Evolutionary conservation across 1,140 invertebrate species (phyloP).

Genomic region (Reticulitermes speratus): DNA sequence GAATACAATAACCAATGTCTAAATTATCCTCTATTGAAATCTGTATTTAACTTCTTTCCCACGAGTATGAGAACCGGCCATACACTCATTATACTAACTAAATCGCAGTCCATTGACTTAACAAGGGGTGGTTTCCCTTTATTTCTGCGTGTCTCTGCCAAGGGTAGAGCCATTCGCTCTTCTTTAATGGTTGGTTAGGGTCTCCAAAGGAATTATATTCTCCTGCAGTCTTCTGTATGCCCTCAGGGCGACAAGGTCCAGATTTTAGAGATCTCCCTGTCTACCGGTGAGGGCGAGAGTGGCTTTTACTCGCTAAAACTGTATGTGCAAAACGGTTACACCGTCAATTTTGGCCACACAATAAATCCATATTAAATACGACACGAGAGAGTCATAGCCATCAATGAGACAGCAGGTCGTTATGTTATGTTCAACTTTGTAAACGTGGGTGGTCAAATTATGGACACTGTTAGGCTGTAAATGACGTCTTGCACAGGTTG

Average conservation of each 20-base stretch:
- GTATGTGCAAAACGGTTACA: neutral
- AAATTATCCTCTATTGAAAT: neutral
- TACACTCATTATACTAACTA: neutral
- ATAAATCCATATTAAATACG: neutral
- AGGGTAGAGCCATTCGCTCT: neutral
- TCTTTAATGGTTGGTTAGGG: neutral
- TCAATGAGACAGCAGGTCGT: too few species aligned
- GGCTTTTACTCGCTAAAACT: neutral
- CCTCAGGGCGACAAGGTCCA: neutral
- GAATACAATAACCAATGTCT: neutral
- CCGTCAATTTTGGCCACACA: neutral
- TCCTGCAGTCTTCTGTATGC: neutral
- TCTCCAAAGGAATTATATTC: neutral
- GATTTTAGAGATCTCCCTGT: neutral
- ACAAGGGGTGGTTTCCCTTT: slow-evolving; percentile 8
- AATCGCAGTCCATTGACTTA: slow-evolving; percentile 15
- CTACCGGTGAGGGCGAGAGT: neutral
- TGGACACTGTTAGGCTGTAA: too few species aligned
- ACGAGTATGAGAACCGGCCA: neutral
- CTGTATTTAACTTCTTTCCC: neutral
- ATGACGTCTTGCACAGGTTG: too few species aligned
- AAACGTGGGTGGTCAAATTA: too few species aligned
- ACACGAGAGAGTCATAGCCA: too few species aligned
- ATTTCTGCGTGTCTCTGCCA: slow-evolving; percentile 13
- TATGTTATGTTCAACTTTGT: too few species aligned